Conservation (phyloP, 2,113 vertebrate genomes). For the Oreocharis arfaki region DNA sequence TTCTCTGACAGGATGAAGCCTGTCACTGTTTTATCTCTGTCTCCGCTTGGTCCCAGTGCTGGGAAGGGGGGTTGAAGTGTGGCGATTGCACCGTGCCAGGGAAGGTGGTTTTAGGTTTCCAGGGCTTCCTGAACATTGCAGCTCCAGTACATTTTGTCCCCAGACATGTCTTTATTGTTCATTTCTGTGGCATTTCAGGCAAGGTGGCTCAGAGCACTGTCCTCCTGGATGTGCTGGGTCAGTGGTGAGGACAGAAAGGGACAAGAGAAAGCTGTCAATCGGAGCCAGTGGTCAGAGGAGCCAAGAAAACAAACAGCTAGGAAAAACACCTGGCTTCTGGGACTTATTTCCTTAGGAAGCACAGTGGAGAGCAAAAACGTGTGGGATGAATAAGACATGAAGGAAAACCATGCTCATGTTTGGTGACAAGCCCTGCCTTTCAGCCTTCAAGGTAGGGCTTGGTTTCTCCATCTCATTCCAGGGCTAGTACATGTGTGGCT, state of each 20-base stretch:
- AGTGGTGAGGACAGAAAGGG: background rate
- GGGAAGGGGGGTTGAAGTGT: background rate
- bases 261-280: background rate
- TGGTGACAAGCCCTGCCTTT: background rate
- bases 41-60: background rate
- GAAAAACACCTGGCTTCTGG: background rate
- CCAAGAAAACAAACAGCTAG: background rate
- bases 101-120: background rate
- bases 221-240: background rate
- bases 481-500: background rate
- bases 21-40: background rate
- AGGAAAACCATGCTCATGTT: background rate
- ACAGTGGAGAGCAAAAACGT: background rate
- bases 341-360: background rate
- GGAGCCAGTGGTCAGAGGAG: background rate
- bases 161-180: background rate
- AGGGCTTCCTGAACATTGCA: background rate
- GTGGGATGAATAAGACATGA: background rate
- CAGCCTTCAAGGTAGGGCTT: background rate
- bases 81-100: rapidly evolving
- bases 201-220: background rate
- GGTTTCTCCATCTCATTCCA: background rate
- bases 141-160: background rate
- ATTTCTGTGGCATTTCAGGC: background rate
- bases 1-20: background rate